Conservation (phyloP, 2,797 vertebrate genomes). For the Phoeniculus purpureus region DNA sequence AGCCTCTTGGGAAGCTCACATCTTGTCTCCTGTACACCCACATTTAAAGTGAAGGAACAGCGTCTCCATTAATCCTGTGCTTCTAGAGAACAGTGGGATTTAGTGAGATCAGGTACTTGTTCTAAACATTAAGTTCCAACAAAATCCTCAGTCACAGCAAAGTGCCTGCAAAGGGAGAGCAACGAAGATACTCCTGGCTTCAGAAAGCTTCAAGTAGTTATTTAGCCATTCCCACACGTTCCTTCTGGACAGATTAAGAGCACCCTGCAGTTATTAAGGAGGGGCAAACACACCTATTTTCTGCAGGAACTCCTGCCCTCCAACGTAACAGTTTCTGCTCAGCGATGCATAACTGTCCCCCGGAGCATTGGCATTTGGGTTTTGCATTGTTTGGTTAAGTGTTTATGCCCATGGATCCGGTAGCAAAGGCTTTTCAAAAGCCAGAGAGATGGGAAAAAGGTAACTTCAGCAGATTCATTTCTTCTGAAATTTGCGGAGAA, state of each 20-base stretch:
- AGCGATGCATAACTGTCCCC: neutral
- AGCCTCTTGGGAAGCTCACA: neutral
- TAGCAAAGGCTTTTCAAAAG: constrained; percentile 25
- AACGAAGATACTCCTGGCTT: neutral
- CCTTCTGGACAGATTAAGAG: neutral
- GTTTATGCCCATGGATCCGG: neutral
- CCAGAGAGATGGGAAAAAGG: constrained; percentile 38
- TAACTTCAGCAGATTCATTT: constrained; percentile 31
- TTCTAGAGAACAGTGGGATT: neutral
- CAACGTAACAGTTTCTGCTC: neutral
- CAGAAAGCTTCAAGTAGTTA: neutral
- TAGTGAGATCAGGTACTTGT: neutral
- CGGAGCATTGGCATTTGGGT: constrained; percentile 14
- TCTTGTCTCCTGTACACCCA: neutral
- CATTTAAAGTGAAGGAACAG: neutral
- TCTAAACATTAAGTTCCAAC: neutral
- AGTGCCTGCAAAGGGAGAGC: neutral
- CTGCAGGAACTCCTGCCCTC: neutral
- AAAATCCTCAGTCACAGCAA: neutral
- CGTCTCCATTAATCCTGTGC: neutral
- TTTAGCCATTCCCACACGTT: neutral
- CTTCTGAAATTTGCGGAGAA: constrained; percentile 27
- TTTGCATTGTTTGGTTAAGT: constrained; percentile 43
- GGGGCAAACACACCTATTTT: neutral
- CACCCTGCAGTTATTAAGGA: constrained; percentile 22